Evolutionary conservation across 2,888 invertebrate genomes (phyloP).

Genomic region (Megastigmus dorsalis): DNA sequence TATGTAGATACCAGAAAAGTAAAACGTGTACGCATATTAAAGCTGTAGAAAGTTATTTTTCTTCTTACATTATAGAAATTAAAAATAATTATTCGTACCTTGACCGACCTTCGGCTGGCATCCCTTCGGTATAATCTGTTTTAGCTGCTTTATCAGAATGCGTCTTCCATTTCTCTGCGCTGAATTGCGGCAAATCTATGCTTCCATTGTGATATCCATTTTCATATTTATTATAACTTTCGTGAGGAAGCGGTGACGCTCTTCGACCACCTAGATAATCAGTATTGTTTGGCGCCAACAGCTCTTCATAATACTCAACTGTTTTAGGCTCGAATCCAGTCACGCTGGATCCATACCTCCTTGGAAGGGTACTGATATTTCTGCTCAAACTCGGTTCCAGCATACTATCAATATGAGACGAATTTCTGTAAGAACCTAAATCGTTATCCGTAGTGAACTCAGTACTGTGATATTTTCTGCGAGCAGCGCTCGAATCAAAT

Average conservation of each 20-base stretch:
- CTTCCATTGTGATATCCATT: slow-evolving; percentile 68
- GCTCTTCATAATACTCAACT: slow-evolving; percentile 69
- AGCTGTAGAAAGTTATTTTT: slow-evolving; percentile 2
- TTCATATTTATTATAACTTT: slow-evolving; percentile 61
- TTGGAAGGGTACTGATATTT: slow-evolving; percentile 60
- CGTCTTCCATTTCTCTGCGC: slow-evolving; percentile 58
- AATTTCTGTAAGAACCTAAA: slow-evolving; percentile 58
- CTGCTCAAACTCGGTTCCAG: slow-evolving; percentile 57
- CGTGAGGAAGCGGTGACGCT: slow-evolving; percentile 59
- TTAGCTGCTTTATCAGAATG: slow-evolving; percentile 57
- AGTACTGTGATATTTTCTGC: slow-evolving; percentile 64
- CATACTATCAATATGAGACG: slow-evolving; percentile 53
- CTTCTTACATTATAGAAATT: no score
- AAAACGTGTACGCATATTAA: no score
- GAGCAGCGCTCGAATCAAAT: slow-evolving; percentile 56
- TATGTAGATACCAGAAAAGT: no score
- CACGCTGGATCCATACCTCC: slow-evolving; percentile 65
- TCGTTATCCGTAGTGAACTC: slow-evolving; percentile 64
- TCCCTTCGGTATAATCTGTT: slow-evolving; percentile 56
- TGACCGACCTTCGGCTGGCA: slow-evolving; percentile 55
- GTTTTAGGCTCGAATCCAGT: slow-evolving; percentile 65
- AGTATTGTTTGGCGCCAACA: slow-evolving; percentile 65
- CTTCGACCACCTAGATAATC: slow-evolving; percentile 64
- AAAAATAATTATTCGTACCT: no score
- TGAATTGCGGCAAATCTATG: slow-evolving; percentile 56